Conservation (phyloP, 2,113 vertebrate species). For the Lamprotornis superbus region DNA sequence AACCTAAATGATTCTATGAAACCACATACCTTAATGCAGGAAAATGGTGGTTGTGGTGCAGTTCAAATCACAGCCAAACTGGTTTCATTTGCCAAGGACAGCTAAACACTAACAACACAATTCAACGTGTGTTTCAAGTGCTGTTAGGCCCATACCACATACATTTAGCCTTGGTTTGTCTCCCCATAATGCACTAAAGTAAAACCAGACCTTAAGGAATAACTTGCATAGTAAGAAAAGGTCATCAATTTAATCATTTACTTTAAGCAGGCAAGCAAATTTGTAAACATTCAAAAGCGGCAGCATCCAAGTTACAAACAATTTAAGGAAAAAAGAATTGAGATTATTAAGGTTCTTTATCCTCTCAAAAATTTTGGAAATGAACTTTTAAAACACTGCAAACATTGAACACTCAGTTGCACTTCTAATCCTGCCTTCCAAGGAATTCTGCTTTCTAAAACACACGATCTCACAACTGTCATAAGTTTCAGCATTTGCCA, state of each 20-base stretch:
- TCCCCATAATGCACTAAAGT: conserved; percentile 39
- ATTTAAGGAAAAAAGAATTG: conserved; percentile 74
- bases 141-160: background rate
- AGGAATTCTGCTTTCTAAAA: conserved; percentile 67
- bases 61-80: conserved; percentile 4
- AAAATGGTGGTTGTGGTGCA: conserved; percentile 8
- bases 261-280: conserved; percentile 82
- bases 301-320: conserved; percentile 82
- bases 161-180: background rate
- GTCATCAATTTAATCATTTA: conserved; percentile 80
- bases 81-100: background rate
- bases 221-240: conserved; percentile 78
- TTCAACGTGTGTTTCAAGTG: background rate
- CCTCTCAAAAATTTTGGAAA: conserved; percentile 69
- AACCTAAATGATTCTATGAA: background rate
- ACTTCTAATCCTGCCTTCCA: conserved; percentile 53
- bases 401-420: conserved; percentile 66
- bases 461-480: conserved; percentile 41
- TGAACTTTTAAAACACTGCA: conserved; percentile 75
- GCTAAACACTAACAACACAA: background rate
- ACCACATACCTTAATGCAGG: background rate
- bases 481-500: conserved; percentile 26
- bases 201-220: conserved; percentile 72
- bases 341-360: conserved; percentile 73
- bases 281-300: conserved; percentile 85